A percentile compares a stretch with the other conserved stretches of the same genome.
Evolutionary conservation across 2,888 invertebrate genomes (phyloP).

Genomic region (Orchestes rusci): DNA sequence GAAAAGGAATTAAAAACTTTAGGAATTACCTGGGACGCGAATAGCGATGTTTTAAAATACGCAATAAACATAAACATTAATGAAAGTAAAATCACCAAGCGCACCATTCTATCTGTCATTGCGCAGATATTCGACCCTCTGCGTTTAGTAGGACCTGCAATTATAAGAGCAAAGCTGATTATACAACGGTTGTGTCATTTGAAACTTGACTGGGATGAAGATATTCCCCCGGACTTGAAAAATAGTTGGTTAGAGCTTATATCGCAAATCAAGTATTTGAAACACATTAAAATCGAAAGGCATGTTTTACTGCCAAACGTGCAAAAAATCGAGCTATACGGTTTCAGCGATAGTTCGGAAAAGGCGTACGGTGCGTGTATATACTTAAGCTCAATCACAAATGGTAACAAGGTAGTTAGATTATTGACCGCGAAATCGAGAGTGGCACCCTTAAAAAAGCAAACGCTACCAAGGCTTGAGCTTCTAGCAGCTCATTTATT

Average conservation of each 20-base stretch:
- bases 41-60: neutral
- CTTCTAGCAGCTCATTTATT: conserved; percentile 23
- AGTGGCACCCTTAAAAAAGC: conserved; percentile 18
- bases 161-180: neutral
- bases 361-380: neutral
- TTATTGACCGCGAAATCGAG: conserved; percentile 29
- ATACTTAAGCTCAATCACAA: conserved; percentile 20
- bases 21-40: neutral
- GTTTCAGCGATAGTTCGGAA: neutral
- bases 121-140: conserved; percentile 1
- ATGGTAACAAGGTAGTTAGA: conserved; percentile 2
- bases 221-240: neutral
- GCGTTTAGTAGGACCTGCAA: neutral
- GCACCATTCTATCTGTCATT: neutral
- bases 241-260: neutral
- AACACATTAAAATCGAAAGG: neutral
- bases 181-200: neutral
- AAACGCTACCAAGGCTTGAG: conserved; percentile 26
- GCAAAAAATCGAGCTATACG: conserved; percentile 5
- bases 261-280: neutral
- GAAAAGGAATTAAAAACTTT: conserved; percentile 10
- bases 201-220: neutral
- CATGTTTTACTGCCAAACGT: neutral
- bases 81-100: neutral
- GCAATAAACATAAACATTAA: neutral